phyloP scores from a whole-genome alignment of 2,113 vertebrate genomes.

The Megaceryle torquata region DNA sequence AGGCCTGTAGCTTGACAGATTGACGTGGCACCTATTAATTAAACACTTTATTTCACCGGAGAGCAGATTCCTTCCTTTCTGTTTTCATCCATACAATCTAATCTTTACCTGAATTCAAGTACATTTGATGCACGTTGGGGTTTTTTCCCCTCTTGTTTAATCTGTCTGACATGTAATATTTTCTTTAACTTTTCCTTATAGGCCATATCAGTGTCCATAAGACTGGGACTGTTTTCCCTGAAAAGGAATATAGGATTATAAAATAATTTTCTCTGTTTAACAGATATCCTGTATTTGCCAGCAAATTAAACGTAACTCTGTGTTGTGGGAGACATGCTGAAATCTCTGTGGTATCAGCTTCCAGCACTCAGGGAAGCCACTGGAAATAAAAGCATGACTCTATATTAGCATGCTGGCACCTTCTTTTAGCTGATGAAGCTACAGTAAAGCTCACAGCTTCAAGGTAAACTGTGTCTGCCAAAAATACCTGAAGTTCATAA shows the following conservation, averaged over 20 bases:
- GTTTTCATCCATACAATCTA: background rate
- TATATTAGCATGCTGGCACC: background rate
- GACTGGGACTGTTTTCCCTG: background rate
- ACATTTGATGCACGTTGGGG: background rate
- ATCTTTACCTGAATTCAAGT: background rate
- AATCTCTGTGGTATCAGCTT: background rate
- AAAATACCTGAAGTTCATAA: constrained; percentile 43
- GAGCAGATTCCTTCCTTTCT: background rate
- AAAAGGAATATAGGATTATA: background rate
- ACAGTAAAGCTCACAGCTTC: constrained; percentile 2
- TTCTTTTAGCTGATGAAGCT: constrained; percentile 7
- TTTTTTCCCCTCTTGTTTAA: background rate
- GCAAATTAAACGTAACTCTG: background rate
- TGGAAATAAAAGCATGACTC: background rate
- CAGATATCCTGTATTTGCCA: background rate
- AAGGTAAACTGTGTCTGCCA: constrained; percentile 32
- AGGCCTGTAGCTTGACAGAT: background rate
- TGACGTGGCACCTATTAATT: background rate
- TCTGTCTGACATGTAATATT: background rate
- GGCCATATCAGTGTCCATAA: background rate
- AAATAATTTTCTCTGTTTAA: background rate
- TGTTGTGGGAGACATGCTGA: background rate
- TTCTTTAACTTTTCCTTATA: background rate
- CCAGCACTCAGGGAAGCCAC: background rate
- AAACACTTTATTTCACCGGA: background rate